Evolutionary conservation across 2,888 invertebrate species (phyloP), one percentile per base, ranked within the genome.

Genomic region (Anarsia innoxiella): DNA sequence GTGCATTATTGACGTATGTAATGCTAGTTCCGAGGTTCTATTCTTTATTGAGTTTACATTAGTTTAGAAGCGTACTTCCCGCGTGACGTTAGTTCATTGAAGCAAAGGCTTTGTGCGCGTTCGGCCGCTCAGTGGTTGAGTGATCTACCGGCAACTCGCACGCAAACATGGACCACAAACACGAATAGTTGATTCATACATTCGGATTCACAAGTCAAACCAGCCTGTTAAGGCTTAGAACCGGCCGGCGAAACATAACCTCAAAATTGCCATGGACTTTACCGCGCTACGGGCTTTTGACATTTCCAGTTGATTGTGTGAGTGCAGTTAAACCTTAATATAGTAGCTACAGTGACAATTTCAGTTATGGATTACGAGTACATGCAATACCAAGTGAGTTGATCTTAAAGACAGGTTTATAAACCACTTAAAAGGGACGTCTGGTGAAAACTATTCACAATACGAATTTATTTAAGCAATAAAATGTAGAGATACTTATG

Each of bases 61-160:
- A 65, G 66, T 64, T 68, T 62, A 60, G 45, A 36, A 51, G 66
- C 78, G 83, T 76, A 82, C 76, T 83, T 83, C 77, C 84, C 84
- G 72, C 58, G 59, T 84, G 83, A 84, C 84, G 84, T 69, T 52
- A 69, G 52, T 66, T 59, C 77, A 79, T 80, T 79, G 68, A 83
- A 69, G 57, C 70, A 65, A 68, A 74, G 75, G 54, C 68, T 62
- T 57, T 53, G 62, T 62, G 67, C 69, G 77, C 71, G 51, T 48
- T 53, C 74, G 66, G 67, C 36, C 56, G 71, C 76, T 83, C 84
- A 84, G 84, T 84, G 75, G 62, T 66, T 48, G 66, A 64, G 80
- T 83, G 80, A 75, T 75, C 83, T 80, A 84, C 77, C 53, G 78
- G 66, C 68, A 72, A 83, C 79, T 84, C 84, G 84, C 82, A 69